A percentile compares a stretch with the other conserved stretches of the same genome.
These are phyloP conservation scores for Dascyllus trimaculatus DNA, from an alignment of 2,113 vertebrate genomes.

Conservation along the genomic window DNA sequence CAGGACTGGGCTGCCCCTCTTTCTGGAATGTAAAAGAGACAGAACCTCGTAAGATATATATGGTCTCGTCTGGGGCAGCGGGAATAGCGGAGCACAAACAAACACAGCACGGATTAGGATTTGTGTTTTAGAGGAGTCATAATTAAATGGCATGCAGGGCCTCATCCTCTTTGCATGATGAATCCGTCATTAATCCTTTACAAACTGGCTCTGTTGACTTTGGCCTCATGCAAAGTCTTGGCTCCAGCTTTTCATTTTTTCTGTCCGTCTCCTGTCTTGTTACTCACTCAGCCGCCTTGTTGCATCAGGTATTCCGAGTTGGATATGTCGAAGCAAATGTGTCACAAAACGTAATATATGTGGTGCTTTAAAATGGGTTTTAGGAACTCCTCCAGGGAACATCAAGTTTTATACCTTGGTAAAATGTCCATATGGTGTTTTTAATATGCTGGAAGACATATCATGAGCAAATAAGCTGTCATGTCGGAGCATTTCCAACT, in stretches of 20 bases:
- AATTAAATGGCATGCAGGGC: constrained; percentile 36
- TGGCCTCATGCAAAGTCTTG: constrained; percentile 16
- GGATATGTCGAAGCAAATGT: too few relatives aligned
- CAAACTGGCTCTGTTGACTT: constrained; percentile 32
- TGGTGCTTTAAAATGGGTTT: too few relatives aligned
- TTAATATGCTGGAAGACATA: too few relatives aligned
- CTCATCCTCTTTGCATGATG: constrained; percentile 52
- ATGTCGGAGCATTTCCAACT: too few relatives aligned
- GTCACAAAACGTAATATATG: too few relatives aligned
- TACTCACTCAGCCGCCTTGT: not conserved
- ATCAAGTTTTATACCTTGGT: too few relatives aligned
- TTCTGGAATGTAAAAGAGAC: constrained; percentile 5
- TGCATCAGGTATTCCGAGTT: not conserved
- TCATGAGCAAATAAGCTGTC: too few relatives aligned
- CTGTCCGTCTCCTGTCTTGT: not conserved
- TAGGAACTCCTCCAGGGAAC: too few relatives aligned
- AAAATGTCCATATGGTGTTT: too few relatives aligned
- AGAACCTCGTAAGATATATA: not conserved
- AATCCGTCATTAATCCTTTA: constrained; percentile 48
- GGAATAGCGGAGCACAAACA: constrained; percentile 7
- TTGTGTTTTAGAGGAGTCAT: constrained; percentile 43
- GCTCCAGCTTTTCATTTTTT: not conserved
- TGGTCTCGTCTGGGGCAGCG: not conserved
- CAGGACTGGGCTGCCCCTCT: constrained; percentile 23
- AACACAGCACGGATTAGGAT: constrained; percentile 51